These are phyloP conservation scores for Macroteleia sp. DNA, from an alignment of 2,888 invertebrate species.

Conservation along the genomic window DNA sequence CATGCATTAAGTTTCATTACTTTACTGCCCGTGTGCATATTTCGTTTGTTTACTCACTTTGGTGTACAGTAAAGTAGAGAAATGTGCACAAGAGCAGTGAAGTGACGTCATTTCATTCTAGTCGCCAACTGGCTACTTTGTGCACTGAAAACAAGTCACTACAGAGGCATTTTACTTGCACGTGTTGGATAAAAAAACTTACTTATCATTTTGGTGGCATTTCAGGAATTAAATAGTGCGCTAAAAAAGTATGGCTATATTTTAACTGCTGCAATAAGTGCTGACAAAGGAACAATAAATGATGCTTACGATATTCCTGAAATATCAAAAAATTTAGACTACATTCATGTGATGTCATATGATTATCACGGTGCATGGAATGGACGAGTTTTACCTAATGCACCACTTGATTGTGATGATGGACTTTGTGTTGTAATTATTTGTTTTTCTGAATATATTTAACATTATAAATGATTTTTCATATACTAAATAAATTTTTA, in stretches of 20 bases:
- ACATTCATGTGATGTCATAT: conserved; percentile 94
- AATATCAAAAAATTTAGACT: conserved; percentile 85
- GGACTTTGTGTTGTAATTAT: conserved; percentile 88
- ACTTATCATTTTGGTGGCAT: no score
- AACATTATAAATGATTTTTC: background rate
- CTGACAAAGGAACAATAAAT: conserved; percentile 90
- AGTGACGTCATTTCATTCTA: no score
- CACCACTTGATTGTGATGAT: conserved; percentile 87
- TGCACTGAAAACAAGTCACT: no score
- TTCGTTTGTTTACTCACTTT: no score
- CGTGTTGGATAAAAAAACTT: no score
- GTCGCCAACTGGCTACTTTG: no score
- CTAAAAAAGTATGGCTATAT: conserved; percentile 88
- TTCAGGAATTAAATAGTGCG: conserved; percentile 89
- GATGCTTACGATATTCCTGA: conserved; percentile 90
- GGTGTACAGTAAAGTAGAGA: no score
- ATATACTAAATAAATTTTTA: background rate
- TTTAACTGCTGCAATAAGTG: conserved; percentile 93
- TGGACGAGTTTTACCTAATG: conserved; percentile 89
- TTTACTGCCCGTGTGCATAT: no score
- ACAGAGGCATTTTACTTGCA: no score
- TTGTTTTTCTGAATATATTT: conserved; percentile 11
- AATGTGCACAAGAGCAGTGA: no score
- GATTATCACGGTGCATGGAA: conserved; percentile 96
- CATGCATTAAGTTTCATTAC: no score